Conservation (phyloP, 2,113 vertebrate genomes). For the Aythya baeri region DNA sequence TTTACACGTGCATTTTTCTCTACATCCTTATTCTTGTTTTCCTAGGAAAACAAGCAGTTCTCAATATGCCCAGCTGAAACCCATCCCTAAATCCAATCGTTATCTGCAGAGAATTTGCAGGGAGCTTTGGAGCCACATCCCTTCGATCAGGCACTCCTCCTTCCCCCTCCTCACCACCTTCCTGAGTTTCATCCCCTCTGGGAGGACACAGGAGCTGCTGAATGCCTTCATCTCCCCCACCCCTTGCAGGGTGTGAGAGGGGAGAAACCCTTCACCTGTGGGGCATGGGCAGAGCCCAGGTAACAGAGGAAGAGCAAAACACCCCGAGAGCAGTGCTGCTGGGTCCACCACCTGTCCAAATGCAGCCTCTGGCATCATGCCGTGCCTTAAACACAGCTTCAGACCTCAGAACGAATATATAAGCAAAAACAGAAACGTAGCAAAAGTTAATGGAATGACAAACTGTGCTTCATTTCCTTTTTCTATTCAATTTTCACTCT, state of each 20-base stretch:
- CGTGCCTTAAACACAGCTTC: background rate
- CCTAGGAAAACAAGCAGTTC: background rate
- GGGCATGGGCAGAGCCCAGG: background rate
- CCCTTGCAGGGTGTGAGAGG: accelerated
- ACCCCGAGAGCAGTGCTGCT: background rate
- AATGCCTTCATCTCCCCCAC: background rate
- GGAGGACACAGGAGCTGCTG: background rate
- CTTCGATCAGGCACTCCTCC: background rate
- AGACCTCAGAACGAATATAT: background rate
- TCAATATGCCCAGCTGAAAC: background rate
- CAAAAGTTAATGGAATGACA: background rate
- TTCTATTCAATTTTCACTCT: background rate
- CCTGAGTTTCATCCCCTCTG: background rate
- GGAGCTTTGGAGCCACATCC: background rate
- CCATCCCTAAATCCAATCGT: background rate
- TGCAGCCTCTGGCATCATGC: background rate
- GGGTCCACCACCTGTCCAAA: background rate
- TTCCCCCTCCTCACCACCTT: background rate
- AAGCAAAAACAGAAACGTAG: background rate
- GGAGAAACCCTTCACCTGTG: background rate
- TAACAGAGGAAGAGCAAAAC: background rate
- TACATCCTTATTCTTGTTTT: background rate
- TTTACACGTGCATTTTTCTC: background rate
- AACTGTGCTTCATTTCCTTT: background rate
- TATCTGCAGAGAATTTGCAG: background rate